These are phyloP conservation scores for Lagocephalus sceleratus DNA, from an alignment of 2,797 vertebrate species.

Conservation along the genomic window DNA sequence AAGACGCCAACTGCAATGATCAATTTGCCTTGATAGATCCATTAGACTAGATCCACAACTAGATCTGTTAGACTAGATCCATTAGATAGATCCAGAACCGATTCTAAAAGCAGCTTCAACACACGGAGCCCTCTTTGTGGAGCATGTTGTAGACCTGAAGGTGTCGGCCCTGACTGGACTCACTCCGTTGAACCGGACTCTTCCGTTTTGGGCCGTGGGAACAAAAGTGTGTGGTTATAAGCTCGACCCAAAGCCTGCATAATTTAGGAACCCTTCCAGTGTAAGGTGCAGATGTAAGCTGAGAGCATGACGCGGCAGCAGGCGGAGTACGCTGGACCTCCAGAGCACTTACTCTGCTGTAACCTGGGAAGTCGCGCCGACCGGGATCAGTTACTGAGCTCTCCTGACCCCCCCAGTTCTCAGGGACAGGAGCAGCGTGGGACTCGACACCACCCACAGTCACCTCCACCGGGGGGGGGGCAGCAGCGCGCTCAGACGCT, in stretches of 20 bases:
- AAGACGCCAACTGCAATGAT: too few species aligned
- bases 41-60: too few species aligned
- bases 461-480: too few species aligned
- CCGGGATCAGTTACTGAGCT: conserved; percentile 23
- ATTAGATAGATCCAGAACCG: too few species aligned
- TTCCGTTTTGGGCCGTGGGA: not conserved
- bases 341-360: conserved; percentile 22
- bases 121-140: too few species aligned
- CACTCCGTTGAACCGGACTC: too few species aligned
- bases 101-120: too few species aligned
- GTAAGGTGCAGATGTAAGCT: conserved; percentile 18
- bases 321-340: conserved; percentile 11
- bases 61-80: too few species aligned
- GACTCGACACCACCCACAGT: not conserved
- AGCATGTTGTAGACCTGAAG: too few species aligned
- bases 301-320: conserved; percentile 7
- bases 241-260: conserved; percentile 32
- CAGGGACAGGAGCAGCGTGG: conserved; percentile 1
- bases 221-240: conserved; percentile 8
- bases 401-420: conserved; percentile 7
- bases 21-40: too few species aligned
- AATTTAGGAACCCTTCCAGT: conserved; percentile 56
- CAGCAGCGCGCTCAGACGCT: too few species aligned
- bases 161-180: too few species aligned
- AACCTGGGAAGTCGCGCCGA: conserved; percentile 21